phyloP scores from a whole-genome alignment of 2,888 invertebrate genomes.

The Coenonympha glycerion region DNA sequence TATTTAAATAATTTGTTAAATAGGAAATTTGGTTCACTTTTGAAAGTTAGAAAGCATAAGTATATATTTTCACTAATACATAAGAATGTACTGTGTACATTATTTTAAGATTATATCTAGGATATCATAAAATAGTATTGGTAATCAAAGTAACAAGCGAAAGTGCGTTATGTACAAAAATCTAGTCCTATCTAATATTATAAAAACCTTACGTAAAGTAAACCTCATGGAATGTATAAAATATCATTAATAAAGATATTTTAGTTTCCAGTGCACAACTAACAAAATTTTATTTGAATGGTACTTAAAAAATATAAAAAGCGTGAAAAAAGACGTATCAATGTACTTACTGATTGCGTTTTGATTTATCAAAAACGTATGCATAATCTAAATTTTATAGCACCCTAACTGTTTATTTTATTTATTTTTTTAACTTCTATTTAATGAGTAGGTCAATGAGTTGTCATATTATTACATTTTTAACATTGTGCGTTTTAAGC shows the following conservation, averaged over 20 bases:
- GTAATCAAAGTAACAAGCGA: slow-evolving; percentile 6
- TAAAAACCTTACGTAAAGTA: slow-evolving; percentile 15
- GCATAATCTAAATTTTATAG: slow-evolving; percentile 20
- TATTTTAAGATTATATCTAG: background rate
- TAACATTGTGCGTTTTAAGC: slow-evolving; percentile 6
- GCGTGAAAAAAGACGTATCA: background rate
- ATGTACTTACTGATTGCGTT: background rate
- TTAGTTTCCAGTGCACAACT: slow-evolving; percentile 22
- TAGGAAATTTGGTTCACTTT: background rate
- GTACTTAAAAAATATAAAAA: background rate
- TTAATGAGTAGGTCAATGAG: slow-evolving; percentile 5
- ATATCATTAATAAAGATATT: slow-evolving; percentile 7
- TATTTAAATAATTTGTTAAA: background rate
- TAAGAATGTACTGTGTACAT: too few species aligned
- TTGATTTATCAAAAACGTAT: slow-evolving; percentile 11
- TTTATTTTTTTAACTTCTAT: slow-evolving; percentile 5
- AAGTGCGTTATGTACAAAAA: slow-evolving; percentile 16
- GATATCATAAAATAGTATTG: background rate
- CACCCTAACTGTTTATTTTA: slow-evolving; percentile 13
- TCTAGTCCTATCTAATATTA: slow-evolving; percentile 12
- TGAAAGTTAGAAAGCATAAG: background rate
- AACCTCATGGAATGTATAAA: slow-evolving; percentile 23
- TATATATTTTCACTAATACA: background rate
- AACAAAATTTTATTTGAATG: background rate
- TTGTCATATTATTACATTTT: slow-evolving; percentile 6